Base-by-base conservation (phyloP, 2,797 vertebrate species). In the Tauraco hartlaubi region DNA sequence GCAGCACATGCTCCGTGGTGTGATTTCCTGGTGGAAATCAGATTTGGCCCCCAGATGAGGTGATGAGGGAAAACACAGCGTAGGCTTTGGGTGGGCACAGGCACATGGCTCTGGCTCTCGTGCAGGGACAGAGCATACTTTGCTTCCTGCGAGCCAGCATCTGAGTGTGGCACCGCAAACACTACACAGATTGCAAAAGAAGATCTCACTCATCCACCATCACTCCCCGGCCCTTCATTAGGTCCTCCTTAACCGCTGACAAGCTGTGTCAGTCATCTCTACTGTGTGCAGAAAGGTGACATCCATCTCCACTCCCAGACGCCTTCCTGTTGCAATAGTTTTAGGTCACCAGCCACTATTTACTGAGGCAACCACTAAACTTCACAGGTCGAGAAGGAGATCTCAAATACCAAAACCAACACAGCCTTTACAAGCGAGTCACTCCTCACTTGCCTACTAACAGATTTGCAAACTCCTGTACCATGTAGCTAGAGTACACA, bases 41-140 rank as follows among this genome's bases (percentile, higher is more conserved):
- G 9, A 29, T 74, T 54, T 55, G 28, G 74, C 9, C 7, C 28
- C 41, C 19, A 31, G 29, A 14, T 20, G 21, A 39, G 28, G 14
- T 10, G 44, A 31, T 61, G 43, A 58, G n/a, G 33, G 8, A 80
- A 13, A 86, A 78, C 9, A 9, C 0, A 1, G 29, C 1, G 0
- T 18, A 64, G 18, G 14, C 21, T 85, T 76, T 0, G 1, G 9
- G 11, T 58, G 48, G 22, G 12, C 39, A 11, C 2, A 1, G 26
- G 12, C 2, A 1, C 17, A 4, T 6, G 21, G 28, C 33, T 78
- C 31, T 78, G 39, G 26, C 14, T 75, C 4, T 76, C 1, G 0
- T 11, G 20, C 18, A 49, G 33, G 41, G 11, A 26, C 39, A 49
- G 21, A 37, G 11, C 0, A 1, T 67, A 22, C 44, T 52, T 1